Percentiles rank a stretch among this genome's conserved stretches.
Evolutionary conservation across 2,888 invertebrate genomes (phyloP).

Genomic region (Xylophagus ater): DNA sequence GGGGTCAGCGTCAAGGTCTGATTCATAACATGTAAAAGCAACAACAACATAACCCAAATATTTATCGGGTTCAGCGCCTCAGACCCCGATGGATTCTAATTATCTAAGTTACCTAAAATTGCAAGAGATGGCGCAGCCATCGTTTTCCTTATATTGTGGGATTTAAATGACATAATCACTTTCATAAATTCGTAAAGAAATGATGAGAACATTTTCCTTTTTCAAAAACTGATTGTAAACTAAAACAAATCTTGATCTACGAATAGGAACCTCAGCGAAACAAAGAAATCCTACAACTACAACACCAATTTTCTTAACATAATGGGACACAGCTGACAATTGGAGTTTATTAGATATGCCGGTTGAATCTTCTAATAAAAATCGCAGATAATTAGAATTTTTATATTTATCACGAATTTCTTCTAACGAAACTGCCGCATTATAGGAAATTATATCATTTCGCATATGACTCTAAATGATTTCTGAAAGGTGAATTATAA

Average conservation of each 20-base stretch:
- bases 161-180: no score
- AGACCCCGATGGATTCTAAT: no score
- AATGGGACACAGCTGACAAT: slow-evolving; percentile 18
- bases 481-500: no score
- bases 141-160: no score
- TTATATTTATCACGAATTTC: slow-evolving; percentile 19
- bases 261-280: slow-evolving; percentile 16
- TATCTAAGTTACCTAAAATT: no score
- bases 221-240: slow-evolving; percentile 6
- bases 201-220: slow-evolving; percentile 5
- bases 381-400: slow-evolving; percentile 21
- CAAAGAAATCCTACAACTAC: slow-evolving; percentile 20
- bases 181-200: no score
- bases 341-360: slow-evolving; percentile 17
- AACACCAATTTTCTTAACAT: slow-evolving; percentile 14
- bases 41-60: no score
- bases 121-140: no score
- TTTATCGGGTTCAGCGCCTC: no score
- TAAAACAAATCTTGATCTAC: slow-evolving; percentile 15
- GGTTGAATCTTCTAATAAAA: slow-evolving; percentile 20
- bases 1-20: no score
- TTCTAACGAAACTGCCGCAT: slow-evolving; percentile 16
- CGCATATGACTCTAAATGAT: slow-evolving; percentile 23
- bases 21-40: no score
- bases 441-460: slow-evolving; percentile 21